Evolutionary conservation across 2,797 vertebrate genomes (phyloP), one percentile per base, ranked within the genome.

Genomic region (Enteromius paludinosus): DNA sequence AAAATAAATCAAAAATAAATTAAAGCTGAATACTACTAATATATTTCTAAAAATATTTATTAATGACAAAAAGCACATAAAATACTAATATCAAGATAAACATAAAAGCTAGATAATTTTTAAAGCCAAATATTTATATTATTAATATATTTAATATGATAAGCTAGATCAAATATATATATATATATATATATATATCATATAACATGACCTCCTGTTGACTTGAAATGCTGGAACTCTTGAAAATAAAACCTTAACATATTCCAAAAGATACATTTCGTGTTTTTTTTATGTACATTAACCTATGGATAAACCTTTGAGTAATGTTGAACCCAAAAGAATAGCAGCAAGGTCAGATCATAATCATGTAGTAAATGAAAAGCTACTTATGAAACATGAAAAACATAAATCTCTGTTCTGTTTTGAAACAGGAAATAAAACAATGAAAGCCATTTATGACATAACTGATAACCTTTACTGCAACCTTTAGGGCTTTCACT

Each of bases 391-490:
- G 1, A 30, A 30, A 18, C 0, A 12, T 78, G 18, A 85, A 74
- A 81, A 25, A 49, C 65, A 20, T 52, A 52, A 76, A 72, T 79
- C 83, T 82, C 72, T 71, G 82, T 84, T 77, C 79, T 77, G 14
- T 47, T 64, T 41, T 64, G 47, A 84, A 86, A 81, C 72, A 83
- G 28, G 43, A 73, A 66, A 79, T 7, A 54, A 56, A 84, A 79
- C 79, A 88, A 82, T 20, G 73, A 81, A 82, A 74, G 45, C 7
- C 65, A 15, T 80, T 75, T 61, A 87, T 82, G 23, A 76, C 79
- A 83, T 79, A 25, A 56, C 28, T 33, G 59, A 73, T 73, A 83
- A 84, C 73, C 78, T 88, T 64, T 65, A 43, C 33, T 56, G 18
- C 49, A 59, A 82, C 80, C 56, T 28, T 66, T 45, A 10, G 9